A percentile compares a stretch with the other conserved stretches of the same genome.
These are phyloP conservation scores for Gavia stellata DNA, from an alignment of 2,113 vertebrate genomes.

Conservation along the genomic window DNA sequence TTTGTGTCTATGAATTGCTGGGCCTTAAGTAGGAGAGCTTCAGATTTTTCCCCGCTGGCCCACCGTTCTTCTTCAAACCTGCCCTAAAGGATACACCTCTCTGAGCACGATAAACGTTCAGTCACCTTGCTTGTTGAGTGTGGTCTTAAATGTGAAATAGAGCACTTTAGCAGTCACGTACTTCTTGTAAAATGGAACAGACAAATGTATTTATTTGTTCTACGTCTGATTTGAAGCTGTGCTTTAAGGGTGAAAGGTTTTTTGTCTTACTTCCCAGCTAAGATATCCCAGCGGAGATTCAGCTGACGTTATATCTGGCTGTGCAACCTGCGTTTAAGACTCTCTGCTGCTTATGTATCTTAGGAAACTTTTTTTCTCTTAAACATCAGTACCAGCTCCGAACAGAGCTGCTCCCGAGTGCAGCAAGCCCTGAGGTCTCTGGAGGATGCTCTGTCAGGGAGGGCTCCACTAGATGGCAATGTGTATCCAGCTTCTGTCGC, in stretches of 20 bases:
- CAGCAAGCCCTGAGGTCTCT: background rate
- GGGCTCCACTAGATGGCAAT: slow-evolving; percentile 57
- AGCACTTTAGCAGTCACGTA: background rate
- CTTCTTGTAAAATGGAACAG: background rate
- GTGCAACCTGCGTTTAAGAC: rapidly evolving
- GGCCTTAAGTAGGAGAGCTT: background rate
- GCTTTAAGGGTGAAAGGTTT: background rate
- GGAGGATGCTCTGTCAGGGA: background rate
- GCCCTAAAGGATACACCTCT: background rate
- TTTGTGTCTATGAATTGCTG: background rate
- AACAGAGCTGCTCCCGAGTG: rapidly evolving
- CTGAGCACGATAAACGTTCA: background rate
- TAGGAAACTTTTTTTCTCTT: background rate
- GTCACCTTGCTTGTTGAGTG: background rate
- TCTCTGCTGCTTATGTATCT: background rate
- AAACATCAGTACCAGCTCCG: background rate
- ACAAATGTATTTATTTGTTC: background rate
- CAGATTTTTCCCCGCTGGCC: background rate
- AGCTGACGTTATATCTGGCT: background rate
- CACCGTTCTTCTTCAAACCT: background rate
- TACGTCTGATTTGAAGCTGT: background rate
- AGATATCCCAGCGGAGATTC: background rate
- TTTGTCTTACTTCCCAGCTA: background rate
- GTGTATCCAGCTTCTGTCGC: background rate
- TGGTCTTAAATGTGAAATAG: background rate